Evolutionary conservation across 2,113 vertebrate genomes (phyloP).

Genomic region (Sebastes schlegelii): DNA sequence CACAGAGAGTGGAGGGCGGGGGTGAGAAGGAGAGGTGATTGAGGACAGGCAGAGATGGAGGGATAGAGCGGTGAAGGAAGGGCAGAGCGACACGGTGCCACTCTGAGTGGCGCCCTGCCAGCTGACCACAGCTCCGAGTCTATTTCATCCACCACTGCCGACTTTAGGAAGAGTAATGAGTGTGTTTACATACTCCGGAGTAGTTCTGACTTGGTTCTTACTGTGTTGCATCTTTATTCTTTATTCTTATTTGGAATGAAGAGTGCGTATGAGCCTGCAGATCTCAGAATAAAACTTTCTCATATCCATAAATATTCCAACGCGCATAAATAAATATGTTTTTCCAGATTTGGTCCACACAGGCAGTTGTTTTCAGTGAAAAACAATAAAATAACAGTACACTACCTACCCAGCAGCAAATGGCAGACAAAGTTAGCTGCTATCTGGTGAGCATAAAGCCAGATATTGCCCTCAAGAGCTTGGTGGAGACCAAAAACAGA

Average conservation of each 20-base stretch:
- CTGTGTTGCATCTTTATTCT: neutral
- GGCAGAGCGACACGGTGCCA: slow-evolving; percentile 50
- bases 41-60: slow-evolving; percentile 54
- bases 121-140: slow-evolving; percentile 45
- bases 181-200: slow-evolving; percentile 33
- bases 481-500: too few species aligned
- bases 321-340: neutral
- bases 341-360: neutral
- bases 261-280: neutral
- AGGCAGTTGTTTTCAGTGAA: neutral
- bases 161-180: slow-evolving; percentile 39
- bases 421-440: too few species aligned
- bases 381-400: neutral
- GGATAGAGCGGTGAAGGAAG: slow-evolving; percentile 35
- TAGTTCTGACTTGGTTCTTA: neutral
- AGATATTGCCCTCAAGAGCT: too few species aligned
- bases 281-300: neutral
- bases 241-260: neutral
- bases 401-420: neutral
- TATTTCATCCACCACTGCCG: slow-evolving; percentile 49
- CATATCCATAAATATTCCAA: neutral
- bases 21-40: slow-evolving; percentile 36
- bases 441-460: too few species aligned
- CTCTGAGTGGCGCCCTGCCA: slow-evolving; percentile 57
- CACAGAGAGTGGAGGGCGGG: neutral